Base-by-base conservation (phyloP, 2,113 vertebrate genomes). In the Phasianus colchicus region DNA sequence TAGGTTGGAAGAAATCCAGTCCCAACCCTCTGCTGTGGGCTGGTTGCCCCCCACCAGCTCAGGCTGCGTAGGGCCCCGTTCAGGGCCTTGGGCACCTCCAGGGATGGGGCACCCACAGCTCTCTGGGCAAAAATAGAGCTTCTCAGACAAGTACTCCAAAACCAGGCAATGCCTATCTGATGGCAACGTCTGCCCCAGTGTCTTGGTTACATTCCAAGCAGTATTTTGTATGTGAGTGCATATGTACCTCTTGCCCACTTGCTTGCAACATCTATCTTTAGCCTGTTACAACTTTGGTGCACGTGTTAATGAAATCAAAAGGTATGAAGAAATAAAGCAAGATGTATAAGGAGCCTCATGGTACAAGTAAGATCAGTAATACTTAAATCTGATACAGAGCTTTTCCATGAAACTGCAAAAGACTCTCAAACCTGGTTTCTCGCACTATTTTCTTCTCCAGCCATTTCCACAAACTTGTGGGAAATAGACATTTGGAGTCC, bases 371-470 rank as follows among this genome's bases (percentile, higher is more conserved):
- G 25, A 67, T 7, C 18, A 77, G 50, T 9, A 70, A 17, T 3
- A 18, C 20, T 83, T 76, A 61, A 63, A 87, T 65, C 40, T 82
- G 20, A 47, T 42, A 40, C n/a, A 42, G 34, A 38, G 19, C 19
- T 80, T 11, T 71, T 89, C 58, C 14, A 57, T 3, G 43, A 30
- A 88, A 29, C 29, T 66, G 19, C 42, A 21, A 29, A 34, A 60
- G 50, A 67, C 11, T 21, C 32, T 54, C 0, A 4, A 78, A 48
- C 14, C 42, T 10, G 4, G 9, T 32, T 8, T 11, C 29, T 83
- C 25, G 18, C 34, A 15, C 19, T 69, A 42, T 11, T 5, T 4
- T 2, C 9, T 45, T 19, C 70, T 73, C 36, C 24, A 36, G 0
- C 2, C 10, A 15, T 78, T 89, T 32, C 34, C 17, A 25, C 27